These are phyloP conservation scores for Lepidurus arcticus DNA, from an alignment of 1,140 invertebrate species.

Conservation along the genomic window DNA sequence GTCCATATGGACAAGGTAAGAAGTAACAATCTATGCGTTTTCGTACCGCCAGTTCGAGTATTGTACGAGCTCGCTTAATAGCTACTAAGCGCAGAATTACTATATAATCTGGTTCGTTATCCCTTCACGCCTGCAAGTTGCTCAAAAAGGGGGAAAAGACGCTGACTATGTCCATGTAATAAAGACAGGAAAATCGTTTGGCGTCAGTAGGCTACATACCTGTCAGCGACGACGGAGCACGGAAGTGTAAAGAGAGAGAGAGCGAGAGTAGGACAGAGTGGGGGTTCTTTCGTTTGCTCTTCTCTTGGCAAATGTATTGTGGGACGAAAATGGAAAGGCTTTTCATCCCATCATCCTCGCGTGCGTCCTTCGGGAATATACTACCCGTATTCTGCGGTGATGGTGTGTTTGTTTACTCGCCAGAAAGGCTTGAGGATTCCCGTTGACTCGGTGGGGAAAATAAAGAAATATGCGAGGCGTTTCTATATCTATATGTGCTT, in stretches of 20 bases:
- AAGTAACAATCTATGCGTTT: background rate
- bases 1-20: background rate
- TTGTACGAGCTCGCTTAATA: background rate
- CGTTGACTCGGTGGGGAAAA: background rate
- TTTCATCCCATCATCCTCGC: slow-evolving; percentile 11
- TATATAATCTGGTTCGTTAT: background rate
- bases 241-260: background rate
- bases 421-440: background rate
- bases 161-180: background rate
- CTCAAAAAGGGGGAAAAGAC: background rate
- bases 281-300: background rate
- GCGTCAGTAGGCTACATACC: background rate
- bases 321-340: background rate
- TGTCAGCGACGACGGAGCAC: background rate
- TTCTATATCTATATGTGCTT: background rate
- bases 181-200: background rate
- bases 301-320: background rate
- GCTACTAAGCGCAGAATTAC: background rate
- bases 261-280: background rate
- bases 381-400: background rate
- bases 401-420: background rate
- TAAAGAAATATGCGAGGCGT: background rate
- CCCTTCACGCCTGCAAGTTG: background rate
- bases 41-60: background rate
- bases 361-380: background rate